A percentile compares a stretch with the other conserved stretches of the same genome.
Evolutionary conservation across 2,888 invertebrate species (phyloP).

Genomic region (Dioctria rufipes): DNA sequence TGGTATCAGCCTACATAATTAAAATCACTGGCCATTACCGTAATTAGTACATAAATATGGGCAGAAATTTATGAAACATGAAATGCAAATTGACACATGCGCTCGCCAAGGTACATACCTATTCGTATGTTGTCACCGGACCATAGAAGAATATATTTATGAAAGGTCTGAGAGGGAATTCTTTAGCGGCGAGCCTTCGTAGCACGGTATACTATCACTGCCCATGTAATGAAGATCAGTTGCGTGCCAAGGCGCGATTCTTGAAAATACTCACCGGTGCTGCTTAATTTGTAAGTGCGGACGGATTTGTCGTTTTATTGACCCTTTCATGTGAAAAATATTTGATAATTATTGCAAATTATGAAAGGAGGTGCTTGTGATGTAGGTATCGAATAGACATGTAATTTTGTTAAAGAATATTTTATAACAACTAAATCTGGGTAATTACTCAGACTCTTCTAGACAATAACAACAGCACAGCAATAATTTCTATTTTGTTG

Average conservation of each 20-base stretch:
- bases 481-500: too few relatives aligned
- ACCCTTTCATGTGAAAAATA: constrained; percentile 20
- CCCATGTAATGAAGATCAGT: constrained; percentile 41
- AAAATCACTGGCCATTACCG: constrained; percentile 47
- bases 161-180: constrained; percentile 4
- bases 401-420: too few relatives aligned
- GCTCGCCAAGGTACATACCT: background rate
- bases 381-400: too few relatives aligned
- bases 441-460: too few relatives aligned
- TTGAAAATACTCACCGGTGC: constrained; percentile 14
- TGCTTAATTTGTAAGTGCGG: constrained; percentile 42
- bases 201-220: background rate
- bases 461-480: too few relatives aligned
- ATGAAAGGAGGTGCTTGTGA: background rate
- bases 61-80: constrained; percentile 49
- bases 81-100: constrained; percentile 34
- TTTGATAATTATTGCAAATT: constrained; percentile 12
- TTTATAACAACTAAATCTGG: too few relatives aligned
- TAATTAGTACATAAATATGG: constrained; percentile 48
- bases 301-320: constrained; percentile 34
- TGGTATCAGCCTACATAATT: constrained; percentile 45
- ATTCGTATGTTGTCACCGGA: constrained; percentile 17
- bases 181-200: constrained; percentile 24
- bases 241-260: constrained; percentile 32
- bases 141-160: background rate